Base-by-base conservation (phyloP, 2,797 vertebrate species). In the Acropternis orthonyx region DNA sequence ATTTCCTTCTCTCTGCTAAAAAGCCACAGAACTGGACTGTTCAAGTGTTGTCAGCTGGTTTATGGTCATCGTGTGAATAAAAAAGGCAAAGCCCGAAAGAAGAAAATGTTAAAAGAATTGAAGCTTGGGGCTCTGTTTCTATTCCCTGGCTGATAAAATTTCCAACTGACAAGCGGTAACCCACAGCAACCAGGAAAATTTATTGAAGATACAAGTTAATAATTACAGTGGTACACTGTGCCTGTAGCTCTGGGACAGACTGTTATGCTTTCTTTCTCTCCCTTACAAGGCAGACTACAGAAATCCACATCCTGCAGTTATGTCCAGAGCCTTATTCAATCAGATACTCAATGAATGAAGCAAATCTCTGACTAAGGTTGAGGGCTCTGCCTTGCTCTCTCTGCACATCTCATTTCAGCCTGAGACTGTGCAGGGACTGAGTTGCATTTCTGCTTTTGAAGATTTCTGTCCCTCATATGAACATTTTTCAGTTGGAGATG, bases 161-260 rank as follows among this genome's bases (percentile, higher is more conserved):
- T 34, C 36, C 51, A 61, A 7, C 36, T 49, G 85, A 59, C 73
- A 78, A 90, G 66, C 0, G 2, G 85, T 81, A 94, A 78, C 62
- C 48, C 79, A 84, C 68, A 83, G 78, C 54, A 74, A 94, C 65
- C 14, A 61, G 78, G 62, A 92, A 81, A 89, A 81, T n/a, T 54
- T 72, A 75, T 66, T 88, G 92, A 83, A 85, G 78, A 44, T 36
- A 48, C 30, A 83, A 77, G 84, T 80, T 89, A 92, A 89, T 93
- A 91, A 89, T 91, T 92, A 75, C 46, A 85, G 62, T 34, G 65
- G 36, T 55, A 77, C 46, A 58, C 46, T 52, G 34, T 61, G 68
- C 30, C 69, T 41, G 55, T 61, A 75, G 68, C 56, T 72, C 69
- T 89, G 68, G 41, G n/a, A 44, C 30, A 75, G 43, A 23, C 51